These are phyloP conservation scores for Gadopsis marmoratus DNA, from an alignment of 2,797 vertebrate genomes.

Conservation along the genomic window DNA sequence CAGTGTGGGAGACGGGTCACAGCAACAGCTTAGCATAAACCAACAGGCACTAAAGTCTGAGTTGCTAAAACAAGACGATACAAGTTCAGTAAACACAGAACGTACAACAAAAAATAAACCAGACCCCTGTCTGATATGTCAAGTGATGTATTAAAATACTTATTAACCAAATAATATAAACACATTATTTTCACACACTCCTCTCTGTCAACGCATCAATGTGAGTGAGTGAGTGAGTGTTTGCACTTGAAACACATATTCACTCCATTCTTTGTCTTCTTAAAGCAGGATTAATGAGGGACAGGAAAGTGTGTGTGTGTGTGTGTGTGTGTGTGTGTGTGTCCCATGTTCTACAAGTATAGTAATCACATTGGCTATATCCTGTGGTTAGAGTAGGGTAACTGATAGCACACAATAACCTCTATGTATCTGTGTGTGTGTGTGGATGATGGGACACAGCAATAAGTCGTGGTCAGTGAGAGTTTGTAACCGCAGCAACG, in stretches of 20 bases:
- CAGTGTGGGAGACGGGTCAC: conserved; percentile 35
- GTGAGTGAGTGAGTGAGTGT: neutral
- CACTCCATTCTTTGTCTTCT: conserved; percentile 36
- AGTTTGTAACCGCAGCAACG: conserved; percentile 33
- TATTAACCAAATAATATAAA: conserved; percentile 1
- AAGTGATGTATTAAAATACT: conserved; percentile 16
- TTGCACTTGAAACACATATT: conserved; percentile 60
- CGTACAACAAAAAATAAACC: neutral
- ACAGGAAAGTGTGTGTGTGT: neutral
- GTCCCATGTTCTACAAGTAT: neutral
- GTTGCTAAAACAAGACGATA: conserved; percentile 18
- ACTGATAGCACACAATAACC: neutral
- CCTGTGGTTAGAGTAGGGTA: conserved; percentile 17
- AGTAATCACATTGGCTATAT: conserved; percentile 10
- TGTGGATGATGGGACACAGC: conserved; percentile 10
- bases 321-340: neutral
- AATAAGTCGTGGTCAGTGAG: neutral
- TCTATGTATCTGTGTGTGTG: neutral
- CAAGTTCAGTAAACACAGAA: conserved; percentile 1
- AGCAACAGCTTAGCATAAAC: conserved; percentile 34
- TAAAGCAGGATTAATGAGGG: conserved; percentile 8
- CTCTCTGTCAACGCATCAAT: conserved; percentile 3
- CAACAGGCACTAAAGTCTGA: neutral
- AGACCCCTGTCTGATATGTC: neutral
- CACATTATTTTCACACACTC: conserved; percentile 2